phyloP scores from a whole-genome alignment of 2,888 invertebrate genomes.

The Cancer borealis region DNA sequence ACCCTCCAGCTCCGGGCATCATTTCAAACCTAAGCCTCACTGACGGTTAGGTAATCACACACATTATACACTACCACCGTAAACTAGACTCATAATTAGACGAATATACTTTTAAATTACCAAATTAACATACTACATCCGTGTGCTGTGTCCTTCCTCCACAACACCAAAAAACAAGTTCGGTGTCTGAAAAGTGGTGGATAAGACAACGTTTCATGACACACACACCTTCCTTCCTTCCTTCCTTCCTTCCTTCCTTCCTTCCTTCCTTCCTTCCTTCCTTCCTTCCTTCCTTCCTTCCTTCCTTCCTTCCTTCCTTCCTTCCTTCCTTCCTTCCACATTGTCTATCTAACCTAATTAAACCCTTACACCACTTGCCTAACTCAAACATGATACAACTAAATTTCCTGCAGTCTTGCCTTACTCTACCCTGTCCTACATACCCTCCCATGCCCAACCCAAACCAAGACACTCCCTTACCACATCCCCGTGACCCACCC shows the following conservation, averaged over 20 bases:
- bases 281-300: neutral
- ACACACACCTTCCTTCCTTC: no score
- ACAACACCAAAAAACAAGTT: neutral
- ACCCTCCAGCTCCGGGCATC: neutral
- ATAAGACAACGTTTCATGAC: neutral
- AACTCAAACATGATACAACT: neutral
- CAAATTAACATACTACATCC: neutral
- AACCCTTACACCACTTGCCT: neutral
- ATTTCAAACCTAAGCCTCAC: neutral
- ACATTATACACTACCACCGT: neutral
- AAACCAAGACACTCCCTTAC: neutral
- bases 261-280: neutral
- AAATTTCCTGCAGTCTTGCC: neutral
- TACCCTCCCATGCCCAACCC: neutral
- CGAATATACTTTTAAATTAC: neutral
- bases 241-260: slow-evolving; percentile 30
- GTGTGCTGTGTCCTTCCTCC: neutral
- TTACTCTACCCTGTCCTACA: neutral
- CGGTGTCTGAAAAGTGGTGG: neutral
- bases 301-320: neutral
- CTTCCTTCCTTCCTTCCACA: slow-evolving; percentile 18
- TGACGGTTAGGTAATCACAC: neutral
- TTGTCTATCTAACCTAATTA: neutral
- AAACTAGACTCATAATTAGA: neutral
- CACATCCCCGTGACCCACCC: neutral